These are phyloP conservation scores for Galerucella calmariensis DNA, from an alignment of 2,888 invertebrate species.

Conservation along the genomic window DNA sequence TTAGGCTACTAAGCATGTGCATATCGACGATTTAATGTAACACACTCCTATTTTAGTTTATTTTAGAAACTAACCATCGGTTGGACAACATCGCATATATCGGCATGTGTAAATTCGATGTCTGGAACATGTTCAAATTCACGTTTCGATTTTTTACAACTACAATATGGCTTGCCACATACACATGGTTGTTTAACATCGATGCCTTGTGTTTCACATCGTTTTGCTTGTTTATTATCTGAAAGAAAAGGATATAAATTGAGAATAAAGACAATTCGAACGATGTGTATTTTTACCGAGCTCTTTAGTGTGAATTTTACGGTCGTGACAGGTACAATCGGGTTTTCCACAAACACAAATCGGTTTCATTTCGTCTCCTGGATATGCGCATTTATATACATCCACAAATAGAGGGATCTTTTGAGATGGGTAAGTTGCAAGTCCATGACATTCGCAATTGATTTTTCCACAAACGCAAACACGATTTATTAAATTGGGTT, in stretches of 20 bases:
- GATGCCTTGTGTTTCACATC: background rate
- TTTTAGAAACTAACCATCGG: background rate
- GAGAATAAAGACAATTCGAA: no score
- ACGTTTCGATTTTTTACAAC: background rate
- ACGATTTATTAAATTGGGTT: background rate
- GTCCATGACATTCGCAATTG: background rate
- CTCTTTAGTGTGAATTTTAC: background rate
- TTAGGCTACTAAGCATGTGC: no score
- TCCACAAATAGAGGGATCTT: background rate
- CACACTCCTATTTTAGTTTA: no score
- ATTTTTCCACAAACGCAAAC: background rate
- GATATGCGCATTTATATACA: conserved; percentile 1
- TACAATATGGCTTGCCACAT: conserved; percentile 11
- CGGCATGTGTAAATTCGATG: background rate
- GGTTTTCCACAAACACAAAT: conserved; percentile 9
- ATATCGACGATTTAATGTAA: no score
- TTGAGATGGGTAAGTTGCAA: background rate
- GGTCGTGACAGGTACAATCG: background rate
- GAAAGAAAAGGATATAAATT: background rate
- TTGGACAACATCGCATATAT: background rate
- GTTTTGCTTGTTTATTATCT: background rate
- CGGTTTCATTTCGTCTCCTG: background rate
- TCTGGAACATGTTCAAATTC: conserved; percentile 4
- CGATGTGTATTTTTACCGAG: background rate
- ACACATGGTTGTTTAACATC: background rate